These are phyloP conservation scores for Dendrolimus pini DNA, from an alignment of 2,888 invertebrate genomes.

Conservation along the genomic window DNA sequence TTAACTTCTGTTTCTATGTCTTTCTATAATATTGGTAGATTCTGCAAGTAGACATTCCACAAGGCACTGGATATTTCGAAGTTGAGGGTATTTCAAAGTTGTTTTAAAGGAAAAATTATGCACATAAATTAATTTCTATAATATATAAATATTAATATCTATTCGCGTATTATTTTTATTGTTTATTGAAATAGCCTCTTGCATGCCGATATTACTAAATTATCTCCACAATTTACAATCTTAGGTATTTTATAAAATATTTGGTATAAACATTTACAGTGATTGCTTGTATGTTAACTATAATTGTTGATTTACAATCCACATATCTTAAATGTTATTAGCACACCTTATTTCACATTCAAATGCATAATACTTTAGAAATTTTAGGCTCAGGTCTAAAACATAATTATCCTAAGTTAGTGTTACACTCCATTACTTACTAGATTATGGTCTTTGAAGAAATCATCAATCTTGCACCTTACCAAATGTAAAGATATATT, in stretches of 20 bases:
- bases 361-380: constrained; percentile 9
- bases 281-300: not conserved
- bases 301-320: not conserved
- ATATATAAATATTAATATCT: not conserved
- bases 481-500: constrained; percentile 75
- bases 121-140: not conserved
- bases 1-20: constrained; percentile 1
- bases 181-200: constrained; percentile 20
- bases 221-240: constrained; percentile 24
- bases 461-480: constrained; percentile 75
- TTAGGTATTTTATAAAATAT: constrained; percentile 17
- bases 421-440: constrained; percentile 33
- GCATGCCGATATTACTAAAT: constrained; percentile 19
- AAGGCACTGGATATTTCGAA: constrained; percentile 34
- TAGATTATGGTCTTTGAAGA: constrained; percentile 76
- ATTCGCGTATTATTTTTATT: constrained; percentile 9
- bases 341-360: constrained; percentile 5
- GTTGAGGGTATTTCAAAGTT: not conserved
- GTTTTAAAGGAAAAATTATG: not conserved
- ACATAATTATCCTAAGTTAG: not conserved
- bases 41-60: constrained; percentile 24
- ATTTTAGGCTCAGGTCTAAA: constrained; percentile 2
- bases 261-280: constrained; percentile 12
- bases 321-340: constrained; percentile 7
- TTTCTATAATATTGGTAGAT: constrained; percentile 24